Percentiles rank a stretch among this genome's conserved stretches.
Evolutionary conservation across 1,140 invertebrate genomes (phyloP).

Genomic region (Conus ventricosus): DNA sequence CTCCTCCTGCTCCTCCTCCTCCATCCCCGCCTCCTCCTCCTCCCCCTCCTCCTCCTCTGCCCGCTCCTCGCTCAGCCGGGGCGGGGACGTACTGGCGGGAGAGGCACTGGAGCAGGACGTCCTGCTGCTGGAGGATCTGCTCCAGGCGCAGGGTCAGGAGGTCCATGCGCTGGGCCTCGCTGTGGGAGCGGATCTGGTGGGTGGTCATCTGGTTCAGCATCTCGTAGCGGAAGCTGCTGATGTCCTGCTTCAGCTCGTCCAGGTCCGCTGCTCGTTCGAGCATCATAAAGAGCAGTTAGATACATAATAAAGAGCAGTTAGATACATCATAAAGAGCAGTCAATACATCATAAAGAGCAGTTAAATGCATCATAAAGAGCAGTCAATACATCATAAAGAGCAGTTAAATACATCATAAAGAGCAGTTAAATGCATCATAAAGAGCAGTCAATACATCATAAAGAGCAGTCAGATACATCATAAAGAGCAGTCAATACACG

Average conservation of each 20-base stretch:
- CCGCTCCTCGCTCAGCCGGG: not conserved
- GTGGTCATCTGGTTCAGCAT: slow-evolving; percentile 58
- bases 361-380: too few species aligned
- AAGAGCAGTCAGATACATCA: too few species aligned
- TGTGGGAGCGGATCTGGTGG: slow-evolving; percentile 17
- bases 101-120: not conserved
- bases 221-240: slow-evolving; percentile 70
- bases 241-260: slow-evolving; percentile 71
- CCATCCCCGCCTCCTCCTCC: slow-evolving; percentile 3
- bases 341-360: too few species aligned
- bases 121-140: slow-evolving; percentile 27
- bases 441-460: too few species aligned
- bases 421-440: too few species aligned
- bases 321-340: too few species aligned
- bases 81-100: not conserved
- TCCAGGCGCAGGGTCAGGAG: slow-evolving; percentile 14
- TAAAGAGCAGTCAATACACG: too few species aligned
- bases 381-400: too few species aligned
- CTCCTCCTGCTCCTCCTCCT: slow-evolving; percentile 4
- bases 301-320: too few species aligned
- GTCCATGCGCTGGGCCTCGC: slow-evolving; percentile 23
- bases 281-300: too few species aligned
- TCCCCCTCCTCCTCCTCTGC: not conserved
- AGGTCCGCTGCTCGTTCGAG: slow-evolving; percentile 58
- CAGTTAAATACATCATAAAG: too few species aligned